A percentile compares a stretch with the other conserved stretches of the same genome.
Conservation (phyloP, 2,797 vertebrate genomes). For the Peromyscus nudipes region DNA sequence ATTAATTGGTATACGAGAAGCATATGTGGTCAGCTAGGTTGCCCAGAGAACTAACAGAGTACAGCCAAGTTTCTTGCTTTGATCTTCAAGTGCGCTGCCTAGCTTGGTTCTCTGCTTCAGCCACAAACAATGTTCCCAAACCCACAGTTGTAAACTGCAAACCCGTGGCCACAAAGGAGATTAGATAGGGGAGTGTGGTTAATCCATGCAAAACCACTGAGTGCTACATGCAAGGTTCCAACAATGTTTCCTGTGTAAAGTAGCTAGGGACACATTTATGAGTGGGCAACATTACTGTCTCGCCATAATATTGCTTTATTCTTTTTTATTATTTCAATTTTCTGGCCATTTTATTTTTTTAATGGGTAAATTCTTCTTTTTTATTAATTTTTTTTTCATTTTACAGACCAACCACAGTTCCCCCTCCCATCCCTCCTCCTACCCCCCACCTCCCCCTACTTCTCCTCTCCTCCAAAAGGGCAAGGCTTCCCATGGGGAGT, state of each 20-base stretch:
- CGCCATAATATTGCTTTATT: not conserved
- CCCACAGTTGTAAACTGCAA: slow-evolving; percentile 26
- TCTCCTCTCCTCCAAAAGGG: too few species aligned
- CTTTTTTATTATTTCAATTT: too few species aligned
- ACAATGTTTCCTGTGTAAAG: not conserved
- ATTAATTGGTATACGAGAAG: slow-evolving; percentile 41
- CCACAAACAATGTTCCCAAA: slow-evolving; percentile 54
- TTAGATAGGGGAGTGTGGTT: slow-evolving; percentile 40
- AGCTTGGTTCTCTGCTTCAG: slow-evolving; percentile 43
- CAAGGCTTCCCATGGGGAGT: too few species aligned
- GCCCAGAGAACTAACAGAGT: not conserved
- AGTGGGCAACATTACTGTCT: slow-evolving; percentile 24
- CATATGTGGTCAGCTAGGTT: slow-evolving; percentile 8
- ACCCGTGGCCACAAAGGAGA: slow-evolving; percentile 28
- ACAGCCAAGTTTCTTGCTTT: slow-evolving; percentile 65
- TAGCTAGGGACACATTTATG: not conserved
- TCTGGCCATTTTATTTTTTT: too few species aligned
- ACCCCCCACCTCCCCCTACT: too few species aligned
- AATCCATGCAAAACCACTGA: slow-evolving; percentile 30
- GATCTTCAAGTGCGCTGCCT: slow-evolving; percentile 23
- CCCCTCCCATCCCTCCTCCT: too few species aligned
- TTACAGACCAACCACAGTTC: too few species aligned
- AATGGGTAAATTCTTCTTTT: too few species aligned
- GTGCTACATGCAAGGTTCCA: slow-evolving; percentile 15
- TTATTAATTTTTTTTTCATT: too few species aligned